Conservation (phyloP, 2,888 invertebrate genomes). For the Calliphora vomitoria region DNA sequence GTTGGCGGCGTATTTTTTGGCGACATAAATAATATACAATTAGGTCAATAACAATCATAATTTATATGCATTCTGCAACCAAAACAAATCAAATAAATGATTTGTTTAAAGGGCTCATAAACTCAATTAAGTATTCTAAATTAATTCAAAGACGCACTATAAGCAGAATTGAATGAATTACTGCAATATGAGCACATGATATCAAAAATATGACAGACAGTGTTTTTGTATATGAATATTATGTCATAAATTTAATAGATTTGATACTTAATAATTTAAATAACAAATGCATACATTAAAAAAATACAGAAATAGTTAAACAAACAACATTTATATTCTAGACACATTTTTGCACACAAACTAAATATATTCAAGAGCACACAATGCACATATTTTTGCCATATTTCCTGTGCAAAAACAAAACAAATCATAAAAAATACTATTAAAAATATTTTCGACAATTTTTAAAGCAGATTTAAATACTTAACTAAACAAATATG, state of each 20-base stretch:
- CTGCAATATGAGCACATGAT: not conserved
- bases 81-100: too few relatives aligned
- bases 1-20: too few relatives aligned
- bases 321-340: conserved; percentile 41
- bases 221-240: not conserved
- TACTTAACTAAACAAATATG: not conserved
- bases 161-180: not conserved
- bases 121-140: not conserved
- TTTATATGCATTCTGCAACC: too few relatives aligned
- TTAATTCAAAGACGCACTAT: not conserved
- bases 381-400: conserved; percentile 43
- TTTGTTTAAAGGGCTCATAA: too few relatives aligned
- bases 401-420: conserved; percentile 54
- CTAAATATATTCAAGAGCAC: conserved; percentile 47
- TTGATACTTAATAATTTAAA: not conserved
- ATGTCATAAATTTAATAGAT: not conserved
- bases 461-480: not conserved
- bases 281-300: not conserved
- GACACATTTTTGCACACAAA: conserved; percentile 29
- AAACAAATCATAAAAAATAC: conserved; percentile 1
- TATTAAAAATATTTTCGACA: not conserved
- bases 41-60: too few relatives aligned
- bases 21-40: too few relatives aligned
- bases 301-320: not conserved
- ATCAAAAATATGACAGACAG: not conserved